phyloP scores from a whole-genome alignment of 1,140 invertebrate species.

The Saccostrea echinata region DNA sequence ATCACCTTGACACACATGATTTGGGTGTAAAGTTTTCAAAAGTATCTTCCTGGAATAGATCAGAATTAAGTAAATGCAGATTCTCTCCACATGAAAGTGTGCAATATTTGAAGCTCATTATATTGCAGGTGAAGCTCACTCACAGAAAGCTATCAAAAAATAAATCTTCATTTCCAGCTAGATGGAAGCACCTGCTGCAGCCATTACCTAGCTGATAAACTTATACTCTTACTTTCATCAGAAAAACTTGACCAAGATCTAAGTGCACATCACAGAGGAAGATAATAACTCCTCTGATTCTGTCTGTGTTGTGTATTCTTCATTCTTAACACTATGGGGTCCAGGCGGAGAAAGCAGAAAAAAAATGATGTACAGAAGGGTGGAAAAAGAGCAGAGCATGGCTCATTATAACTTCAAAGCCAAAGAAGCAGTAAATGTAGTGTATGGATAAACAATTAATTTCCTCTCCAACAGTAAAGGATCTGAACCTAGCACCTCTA shows the following conservation, averaged over 20 bases:
- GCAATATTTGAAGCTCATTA: background rate
- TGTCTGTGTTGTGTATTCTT: slow-evolving; percentile 23
- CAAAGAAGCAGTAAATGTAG: background rate
- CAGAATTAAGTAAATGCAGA: no score
- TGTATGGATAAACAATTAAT: slow-evolving; percentile 37
- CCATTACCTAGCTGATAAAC: background rate
- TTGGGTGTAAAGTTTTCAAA: no score
- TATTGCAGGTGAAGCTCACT: background rate
- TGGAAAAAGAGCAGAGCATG: background rate
- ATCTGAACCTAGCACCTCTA: background rate
- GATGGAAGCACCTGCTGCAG: background rate
- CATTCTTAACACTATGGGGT: slow-evolving; percentile 5
- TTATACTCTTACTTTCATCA: background rate
- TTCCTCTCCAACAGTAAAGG: background rate
- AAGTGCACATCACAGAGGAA: background rate
- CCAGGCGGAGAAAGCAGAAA: background rate
- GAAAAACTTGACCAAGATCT: background rate
- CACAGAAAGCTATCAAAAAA: background rate
- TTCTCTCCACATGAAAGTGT: no score
- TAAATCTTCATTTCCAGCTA: background rate
- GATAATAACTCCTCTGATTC: background rate
- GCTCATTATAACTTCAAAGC: slow-evolving; percentile 11
- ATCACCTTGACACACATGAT: no score
- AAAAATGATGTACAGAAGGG: slow-evolving; percentile 10
- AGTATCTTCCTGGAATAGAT: no score